Evolutionary conservation across 2,113 vertebrate genomes (phyloP), one percentile per base, ranked within the genome.

Genomic region (Myotis brandtii): DNA sequence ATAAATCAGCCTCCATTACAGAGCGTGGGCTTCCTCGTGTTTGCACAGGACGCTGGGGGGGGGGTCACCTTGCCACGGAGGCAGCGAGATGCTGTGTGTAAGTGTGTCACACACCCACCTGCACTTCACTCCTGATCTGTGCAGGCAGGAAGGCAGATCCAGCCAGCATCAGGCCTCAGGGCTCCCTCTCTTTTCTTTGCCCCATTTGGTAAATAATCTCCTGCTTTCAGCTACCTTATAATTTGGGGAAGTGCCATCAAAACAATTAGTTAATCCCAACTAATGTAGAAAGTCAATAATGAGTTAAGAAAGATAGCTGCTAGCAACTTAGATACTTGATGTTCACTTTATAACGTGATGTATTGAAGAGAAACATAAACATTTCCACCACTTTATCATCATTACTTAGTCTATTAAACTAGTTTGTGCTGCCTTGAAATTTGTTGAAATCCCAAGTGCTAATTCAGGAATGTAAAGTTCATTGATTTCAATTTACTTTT

Each of bases 401-500:
- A 43, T 96, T 76, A 95, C 23, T 97, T 94, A 86, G 62, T 70
- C 86, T 91, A 79, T 75, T 95, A 56, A 94, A 91, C 79, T 95
- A 70, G 64, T 95, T 96, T 89, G 90, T 96, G 82, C 54, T 82
- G 85, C 48, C 83, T 69, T 81, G 72, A 62, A 87, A 96, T 88
- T 70, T 81, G 70, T 87, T 25, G 56, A 92, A 92, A 94, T 90
- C 32, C 56, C n/a, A 81, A 93, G 76, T 85, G 85, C 79, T 95
- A 94, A 96, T 92, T 96, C 85, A 94, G 59, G n/a, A 92, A 96
- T 84, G 37, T 46, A 83, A 96, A 92, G n/a, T 52, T 92, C 88
- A 94, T 73, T 54, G 81, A 94, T 92, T 97, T 89, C 30, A 77
- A 72, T 64, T 89, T 90, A 84, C 48, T 88, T 95, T 93, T 77